phyloP scores from a whole-genome alignment of 2,888 invertebrate species.

The Pammene fasciana region DNA sequence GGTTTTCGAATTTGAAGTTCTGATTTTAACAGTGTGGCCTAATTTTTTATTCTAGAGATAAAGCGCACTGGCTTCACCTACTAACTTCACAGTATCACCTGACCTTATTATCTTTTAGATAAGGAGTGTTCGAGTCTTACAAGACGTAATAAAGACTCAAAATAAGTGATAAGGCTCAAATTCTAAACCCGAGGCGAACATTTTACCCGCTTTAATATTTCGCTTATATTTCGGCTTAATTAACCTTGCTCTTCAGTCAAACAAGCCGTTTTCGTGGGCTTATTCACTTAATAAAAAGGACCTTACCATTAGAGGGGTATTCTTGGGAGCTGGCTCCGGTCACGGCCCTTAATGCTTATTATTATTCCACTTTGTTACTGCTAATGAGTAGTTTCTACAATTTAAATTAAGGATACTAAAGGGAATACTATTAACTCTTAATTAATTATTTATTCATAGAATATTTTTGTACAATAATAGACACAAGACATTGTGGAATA shows the following conservation, averaged over 20 bases:
- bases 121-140: neutral
- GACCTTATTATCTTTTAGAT: neutral
- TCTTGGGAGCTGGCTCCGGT: neutral
- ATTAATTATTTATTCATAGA: neutral
- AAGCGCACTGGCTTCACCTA: too few relatives aligned
- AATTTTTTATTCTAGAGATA: too few relatives aligned
- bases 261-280: conserved; percentile 28
- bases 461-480: too few relatives aligned
- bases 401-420: neutral
- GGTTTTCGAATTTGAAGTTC: too few relatives aligned
- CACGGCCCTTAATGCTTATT: conserved; percentile 6
- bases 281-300: conserved; percentile 29
- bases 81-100: neutral
- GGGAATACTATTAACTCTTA: too few relatives aligned
- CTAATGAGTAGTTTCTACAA: neutral
- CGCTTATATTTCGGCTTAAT: conserved; percentile 36
- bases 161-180: conserved; percentile 25
- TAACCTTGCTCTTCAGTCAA: conserved; percentile 35
- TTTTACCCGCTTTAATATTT: conserved; percentile 22
- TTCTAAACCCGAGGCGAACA: conserved; percentile 30
- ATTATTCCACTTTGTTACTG: neutral
- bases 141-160: conserved; percentile 20
- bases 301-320: conserved; percentile 25
- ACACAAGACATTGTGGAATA: too few relatives aligned
- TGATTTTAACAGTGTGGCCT: too few relatives aligned